phyloP scores from a whole-genome alignment of 64 coral and sea anemone genomes.

The Porites lutea region DNA sequence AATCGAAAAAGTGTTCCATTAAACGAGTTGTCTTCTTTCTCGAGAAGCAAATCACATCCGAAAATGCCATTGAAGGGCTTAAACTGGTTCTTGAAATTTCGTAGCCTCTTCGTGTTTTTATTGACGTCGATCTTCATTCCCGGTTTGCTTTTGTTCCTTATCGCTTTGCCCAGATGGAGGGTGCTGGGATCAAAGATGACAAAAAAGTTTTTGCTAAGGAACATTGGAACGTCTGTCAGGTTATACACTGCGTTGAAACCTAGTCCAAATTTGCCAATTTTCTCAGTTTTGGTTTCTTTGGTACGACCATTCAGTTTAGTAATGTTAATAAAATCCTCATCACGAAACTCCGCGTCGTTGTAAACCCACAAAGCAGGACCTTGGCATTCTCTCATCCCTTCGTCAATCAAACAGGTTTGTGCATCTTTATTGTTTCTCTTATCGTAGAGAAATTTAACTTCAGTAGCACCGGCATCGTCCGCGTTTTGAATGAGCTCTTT shows the following conservation, averaged over 20 bases:
- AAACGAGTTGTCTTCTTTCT: conserved; percentile 38
- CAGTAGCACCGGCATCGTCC: conserved; percentile 82
- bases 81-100: conserved; percentile 63
- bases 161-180: conserved; percentile 57
- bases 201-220: conserved; percentile 73
- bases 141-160: conserved; percentile 65
- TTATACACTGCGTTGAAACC: conserved; percentile 90
- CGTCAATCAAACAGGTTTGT: conserved; percentile 62
- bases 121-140: conserved; percentile 36
- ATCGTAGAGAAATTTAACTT: conserved; percentile 77
- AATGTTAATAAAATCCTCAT: conserved; percentile 83
- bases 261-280: conserved; percentile 87
- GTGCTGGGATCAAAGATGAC: conserved; percentile 85
- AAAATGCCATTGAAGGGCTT: conserved; percentile 86
- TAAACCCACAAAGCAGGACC: conserved; percentile 86
- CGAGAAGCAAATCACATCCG: conserved; percentile 57
- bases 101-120: conserved; percentile 35
- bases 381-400: conserved; percentile 77
- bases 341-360: conserved; percentile 75
- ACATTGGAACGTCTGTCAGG: conserved; percentile 85
- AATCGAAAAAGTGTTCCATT: conserved; percentile 84
- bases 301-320: conserved; percentile 81
- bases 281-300: conserved; percentile 74
- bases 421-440: conserved; percentile 72
- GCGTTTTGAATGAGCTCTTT: conserved; percentile 95